A percentile compares a stretch with the other conserved stretches of the same genome.
Evolutionary conservation across 1,140 invertebrate genomes (phyloP).

Genomic region (Sogatella furcifera): DNA sequence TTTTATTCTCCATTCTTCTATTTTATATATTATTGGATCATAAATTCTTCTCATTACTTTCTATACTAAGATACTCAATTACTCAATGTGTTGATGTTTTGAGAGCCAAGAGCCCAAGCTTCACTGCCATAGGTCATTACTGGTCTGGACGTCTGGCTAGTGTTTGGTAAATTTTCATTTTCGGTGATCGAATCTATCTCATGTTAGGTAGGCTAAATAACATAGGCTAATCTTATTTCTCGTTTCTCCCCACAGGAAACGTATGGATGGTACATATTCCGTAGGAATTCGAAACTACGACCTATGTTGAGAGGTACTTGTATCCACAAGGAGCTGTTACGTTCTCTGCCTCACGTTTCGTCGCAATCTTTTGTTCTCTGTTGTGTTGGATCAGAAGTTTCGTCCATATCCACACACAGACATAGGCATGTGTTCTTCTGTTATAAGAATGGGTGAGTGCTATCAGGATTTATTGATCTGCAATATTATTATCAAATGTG

Average conservation of each 20-base stretch:
- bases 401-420: slow-evolving; percentile 38
- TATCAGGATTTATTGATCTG: slow-evolving; percentile 2
- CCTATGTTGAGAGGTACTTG: slow-evolving; percentile 43
- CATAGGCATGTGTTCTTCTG: slow-evolving; percentile 39
- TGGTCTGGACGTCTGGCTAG: too few relatives aligned
- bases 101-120: too few relatives aligned
- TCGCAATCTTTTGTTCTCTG: slow-evolving; percentile 40
- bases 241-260: slow-evolving; percentile 34
- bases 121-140: too few relatives aligned
- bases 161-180: too few relatives aligned
- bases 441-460: slow-evolving; percentile 28
- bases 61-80: too few relatives aligned
- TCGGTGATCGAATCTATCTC: too few relatives aligned
- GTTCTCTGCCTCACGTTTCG: slow-evolving; percentile 33
- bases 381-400: slow-evolving; percentile 37
- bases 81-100: too few relatives aligned
- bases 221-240: too few relatives aligned
- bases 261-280: slow-evolving; percentile 51
- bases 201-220: too few relatives aligned
- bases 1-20: too few relatives aligned
- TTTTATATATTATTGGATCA: too few relatives aligned
- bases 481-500: slow-evolving; percentile 7
- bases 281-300: slow-evolving; percentile 36
- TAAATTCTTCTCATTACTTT: too few relatives aligned
- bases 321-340: slow-evolving; percentile 43